A percentile compares a stretch with the other conserved stretches of the same genome.
Evolutionary conservation across 1,140 invertebrate genomes (phyloP).

Genomic region (Drosophila bifasciata): DNA sequence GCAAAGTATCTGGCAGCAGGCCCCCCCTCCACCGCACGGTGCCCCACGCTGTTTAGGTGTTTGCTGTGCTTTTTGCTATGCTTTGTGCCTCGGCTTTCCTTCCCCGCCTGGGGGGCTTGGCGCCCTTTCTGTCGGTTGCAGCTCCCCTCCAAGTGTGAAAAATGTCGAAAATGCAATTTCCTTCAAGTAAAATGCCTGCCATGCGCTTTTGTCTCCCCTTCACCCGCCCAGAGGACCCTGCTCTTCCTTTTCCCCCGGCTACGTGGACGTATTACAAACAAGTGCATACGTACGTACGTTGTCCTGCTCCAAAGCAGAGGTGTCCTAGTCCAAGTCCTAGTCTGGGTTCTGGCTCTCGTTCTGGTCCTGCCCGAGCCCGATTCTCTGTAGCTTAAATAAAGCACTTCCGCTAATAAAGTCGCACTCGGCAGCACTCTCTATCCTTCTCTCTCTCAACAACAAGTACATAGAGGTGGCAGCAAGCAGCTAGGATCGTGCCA

Average conservation of each 20-base stretch:
- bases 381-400: conserved; percentile 78
- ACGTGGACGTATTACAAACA: conserved; percentile 79
- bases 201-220: conserved; percentile 69
- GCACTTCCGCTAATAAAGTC: conserved; percentile 82
- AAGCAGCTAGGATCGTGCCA: conserved; percentile 35
- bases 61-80: conserved; percentile 69
- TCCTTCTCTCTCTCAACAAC: conserved; percentile 24
- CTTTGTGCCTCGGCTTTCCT: conserved; percentile 64
- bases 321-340: conserved; percentile 36
- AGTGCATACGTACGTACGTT: conserved; percentile 61
- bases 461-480: conserved; percentile 27
- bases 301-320: conserved; percentile 30
- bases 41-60: conserved; percentile 54
- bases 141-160: conserved; percentile 73
- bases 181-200: conserved; percentile 82
- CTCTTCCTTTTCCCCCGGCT: conserved; percentile 12
- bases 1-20: conserved; percentile 67
- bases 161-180: conserved; percentile 83
- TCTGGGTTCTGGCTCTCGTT: conserved; percentile 34
- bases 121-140: conserved; percentile 16
- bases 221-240: background rate
- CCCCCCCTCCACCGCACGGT: background rate
- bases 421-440: conserved; percentile 50
- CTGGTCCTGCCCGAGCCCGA: conserved; percentile 32
- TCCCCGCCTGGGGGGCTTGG: conserved; percentile 5